Conservation (phyloP, 1,140 invertebrate genomes). For the Pentalonia nigronervosa region DNA sequence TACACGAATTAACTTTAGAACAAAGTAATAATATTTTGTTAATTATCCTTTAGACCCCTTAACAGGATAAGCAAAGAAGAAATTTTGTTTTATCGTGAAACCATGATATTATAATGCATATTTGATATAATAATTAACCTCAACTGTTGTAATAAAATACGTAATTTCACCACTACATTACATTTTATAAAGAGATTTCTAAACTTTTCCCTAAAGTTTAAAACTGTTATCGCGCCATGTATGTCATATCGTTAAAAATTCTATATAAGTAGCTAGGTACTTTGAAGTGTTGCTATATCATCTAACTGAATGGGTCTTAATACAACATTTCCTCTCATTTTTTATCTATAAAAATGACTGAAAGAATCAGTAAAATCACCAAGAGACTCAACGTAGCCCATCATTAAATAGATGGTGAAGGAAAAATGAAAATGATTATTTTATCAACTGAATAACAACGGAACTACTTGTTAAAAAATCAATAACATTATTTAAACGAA, state of each 20-base stretch:
- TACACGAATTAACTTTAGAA: too few species aligned
- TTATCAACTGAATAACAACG: neutral
- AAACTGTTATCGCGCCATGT: neutral
- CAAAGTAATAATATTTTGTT: neutral
- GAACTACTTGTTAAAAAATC: neutral
- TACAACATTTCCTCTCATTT: neutral
- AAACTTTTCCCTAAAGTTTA: neutral
- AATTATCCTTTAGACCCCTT: neutral
- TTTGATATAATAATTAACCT: neutral
- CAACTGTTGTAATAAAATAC: neutral
- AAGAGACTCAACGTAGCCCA: neutral
- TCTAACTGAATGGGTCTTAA: neutral
- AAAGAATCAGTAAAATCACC: neutral
- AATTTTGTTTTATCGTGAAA: neutral
- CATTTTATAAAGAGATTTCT: neutral
- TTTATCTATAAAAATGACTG: neutral
- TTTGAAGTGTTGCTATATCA: neutral
- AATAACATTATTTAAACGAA: neutral
- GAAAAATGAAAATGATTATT: neutral
- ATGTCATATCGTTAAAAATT: neutral
- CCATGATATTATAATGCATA: neutral
- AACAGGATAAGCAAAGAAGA: neutral
- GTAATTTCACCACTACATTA: neutral
- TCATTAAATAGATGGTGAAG: neutral
- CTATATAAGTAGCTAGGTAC: neutral